Evolutionary conservation across 2,797 vertebrate species (phyloP).

Genomic region (Anableps anableps): DNA sequence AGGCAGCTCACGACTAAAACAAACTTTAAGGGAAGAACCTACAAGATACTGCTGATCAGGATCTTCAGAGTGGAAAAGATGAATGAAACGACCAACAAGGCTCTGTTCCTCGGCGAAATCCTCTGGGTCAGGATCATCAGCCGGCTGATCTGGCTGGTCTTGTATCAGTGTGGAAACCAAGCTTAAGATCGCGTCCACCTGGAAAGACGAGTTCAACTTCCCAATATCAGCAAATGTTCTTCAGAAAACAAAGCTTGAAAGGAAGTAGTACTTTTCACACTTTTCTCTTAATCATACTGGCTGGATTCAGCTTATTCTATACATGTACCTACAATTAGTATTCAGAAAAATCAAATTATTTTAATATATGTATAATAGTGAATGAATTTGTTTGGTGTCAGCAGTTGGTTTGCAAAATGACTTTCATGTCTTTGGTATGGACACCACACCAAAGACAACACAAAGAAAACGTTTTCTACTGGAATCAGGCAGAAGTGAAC

Average conservation of each 20-base stretch:
- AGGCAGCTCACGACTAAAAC: background rate
- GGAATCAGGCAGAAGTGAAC: too few species aligned
- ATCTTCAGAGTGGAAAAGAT: conserved; percentile 93
- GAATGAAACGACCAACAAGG: conserved; percentile 97
- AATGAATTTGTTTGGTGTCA: background rate
- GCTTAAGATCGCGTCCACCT: conserved; percentile 97
- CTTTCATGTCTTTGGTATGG: background rate
- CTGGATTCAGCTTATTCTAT: too few species aligned
- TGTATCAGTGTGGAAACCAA: conserved; percentile 95
- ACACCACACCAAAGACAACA: background rate
- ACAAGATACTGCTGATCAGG: conserved; percentile 97
- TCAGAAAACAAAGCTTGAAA: background rate
- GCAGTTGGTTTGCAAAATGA: background rate
- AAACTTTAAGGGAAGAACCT: conserved; percentile 16
- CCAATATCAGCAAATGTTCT: background rate
- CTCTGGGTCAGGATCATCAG: conserved; percentile 96
- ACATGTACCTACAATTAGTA: background rate
- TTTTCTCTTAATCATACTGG: too few species aligned
- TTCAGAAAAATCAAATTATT: background rate
- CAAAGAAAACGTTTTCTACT: too few species aligned
- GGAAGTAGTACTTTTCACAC: too few species aligned
- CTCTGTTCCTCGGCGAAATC: conserved; percentile 98
- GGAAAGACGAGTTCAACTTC: background rate
- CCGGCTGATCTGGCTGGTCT: conserved; percentile 97
- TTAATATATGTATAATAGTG: background rate